phyloP scores from a whole-genome alignment of 2,888 invertebrate species.

The Horisme vitalbata region DNA sequence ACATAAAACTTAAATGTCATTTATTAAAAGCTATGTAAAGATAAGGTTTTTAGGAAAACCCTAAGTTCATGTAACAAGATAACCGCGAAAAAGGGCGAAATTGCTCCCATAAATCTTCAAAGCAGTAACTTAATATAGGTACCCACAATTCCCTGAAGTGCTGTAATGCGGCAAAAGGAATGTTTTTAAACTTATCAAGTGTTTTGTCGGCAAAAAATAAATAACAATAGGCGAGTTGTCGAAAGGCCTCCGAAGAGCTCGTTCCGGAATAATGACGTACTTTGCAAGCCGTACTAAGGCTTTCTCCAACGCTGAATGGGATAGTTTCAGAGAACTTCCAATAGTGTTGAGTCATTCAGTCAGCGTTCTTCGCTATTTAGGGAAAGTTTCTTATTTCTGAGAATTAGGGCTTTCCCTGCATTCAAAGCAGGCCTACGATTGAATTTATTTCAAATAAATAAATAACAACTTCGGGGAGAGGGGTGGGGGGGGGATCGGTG shows the following conservation, averaged over 20 bases:
- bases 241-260: background rate
- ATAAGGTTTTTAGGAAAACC: background rate
- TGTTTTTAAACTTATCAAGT: slow-evolving; percentile 24
- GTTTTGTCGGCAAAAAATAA: slow-evolving; percentile 21
- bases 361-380: no score
- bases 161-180: slow-evolving; percentile 18
- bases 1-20: no score
- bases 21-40: background rate
- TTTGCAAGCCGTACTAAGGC: background rate
- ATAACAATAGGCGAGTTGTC: slow-evolving; percentile 9
- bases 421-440: no score
- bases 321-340: slow-evolving; percentile 7
- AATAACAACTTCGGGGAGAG: no score
- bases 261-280: slow-evolving; percentile 5
- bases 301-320: background rate
- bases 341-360: background rate
- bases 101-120: slow-evolving; percentile 20
- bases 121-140: slow-evolving; percentile 12
- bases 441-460: no score
- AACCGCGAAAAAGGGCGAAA: slow-evolving; percentile 4
- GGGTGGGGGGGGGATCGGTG: no score
- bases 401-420: no score
- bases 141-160: slow-evolving; percentile 21
- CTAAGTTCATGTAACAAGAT: slow-evolving; percentile 1
- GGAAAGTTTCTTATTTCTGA: no score